Conservation (phyloP, 2,113 vertebrate species). For the Azemiops feae region DNA sequence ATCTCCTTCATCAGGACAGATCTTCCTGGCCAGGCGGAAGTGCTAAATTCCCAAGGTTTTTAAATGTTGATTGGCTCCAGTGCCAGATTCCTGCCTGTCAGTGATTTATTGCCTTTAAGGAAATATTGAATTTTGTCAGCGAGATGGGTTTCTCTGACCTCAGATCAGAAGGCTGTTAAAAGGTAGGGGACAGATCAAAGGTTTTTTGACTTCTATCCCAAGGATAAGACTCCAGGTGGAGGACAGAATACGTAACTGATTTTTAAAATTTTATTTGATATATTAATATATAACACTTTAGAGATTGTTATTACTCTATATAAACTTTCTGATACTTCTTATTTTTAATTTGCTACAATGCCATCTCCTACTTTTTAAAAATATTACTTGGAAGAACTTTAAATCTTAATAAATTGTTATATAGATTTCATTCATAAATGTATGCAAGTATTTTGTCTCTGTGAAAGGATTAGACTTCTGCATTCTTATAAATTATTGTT, state of each 20-base stretch:
- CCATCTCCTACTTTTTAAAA: not conserved
- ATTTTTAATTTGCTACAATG: not conserved
- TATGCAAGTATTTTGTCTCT: not conserved
- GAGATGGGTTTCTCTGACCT: not conserved
- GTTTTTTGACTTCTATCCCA: not conserved
- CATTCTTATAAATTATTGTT: not conserved
- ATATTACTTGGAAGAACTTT: constrained; percentile 8
- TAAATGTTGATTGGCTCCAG: not conserved
- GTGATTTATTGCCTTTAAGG: not conserved
- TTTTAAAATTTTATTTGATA: not conserved
- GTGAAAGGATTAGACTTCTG: not conserved
- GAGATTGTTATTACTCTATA: not conserved
- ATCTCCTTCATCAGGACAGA: not conserved
- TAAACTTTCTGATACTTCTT: not conserved
- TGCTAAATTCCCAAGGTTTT: not conserved
- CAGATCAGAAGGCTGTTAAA: not conserved
- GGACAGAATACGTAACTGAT: not conserved
- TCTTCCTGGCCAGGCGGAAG: not conserved
- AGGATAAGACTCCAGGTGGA: not conserved
- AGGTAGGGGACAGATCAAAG: not conserved
- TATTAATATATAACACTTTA: not conserved
- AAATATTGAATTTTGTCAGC: not conserved
- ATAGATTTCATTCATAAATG: not conserved
- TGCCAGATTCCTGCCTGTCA: not conserved
- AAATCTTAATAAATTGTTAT: not conserved